Conservation (phyloP, 2,113 vertebrate species). For the Callithrix jacchus region DNA sequence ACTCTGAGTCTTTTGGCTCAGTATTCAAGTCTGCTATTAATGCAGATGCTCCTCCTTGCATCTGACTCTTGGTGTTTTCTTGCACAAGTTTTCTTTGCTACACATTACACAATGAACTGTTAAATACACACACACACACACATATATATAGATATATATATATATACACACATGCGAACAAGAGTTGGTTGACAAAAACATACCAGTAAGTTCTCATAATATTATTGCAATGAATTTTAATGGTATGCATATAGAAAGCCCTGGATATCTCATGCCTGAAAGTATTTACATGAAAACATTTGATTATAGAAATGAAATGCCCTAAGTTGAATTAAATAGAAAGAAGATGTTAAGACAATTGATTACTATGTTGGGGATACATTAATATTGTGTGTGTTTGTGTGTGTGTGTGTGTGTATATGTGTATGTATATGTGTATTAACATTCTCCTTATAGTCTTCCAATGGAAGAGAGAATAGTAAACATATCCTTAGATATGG, state of each 20-base stretch:
- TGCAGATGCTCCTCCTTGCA: not conserved
- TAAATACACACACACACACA: too few species aligned
- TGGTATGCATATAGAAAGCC: constrained; percentile 63
- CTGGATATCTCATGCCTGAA: constrained; percentile 24
- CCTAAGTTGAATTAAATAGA: not conserved
- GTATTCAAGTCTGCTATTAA: constrained; percentile 27
- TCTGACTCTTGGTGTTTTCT: not conserved
- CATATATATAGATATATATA: not conserved
- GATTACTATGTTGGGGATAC: not conserved
- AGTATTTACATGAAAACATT: not conserved
- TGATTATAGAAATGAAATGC: not conserved
- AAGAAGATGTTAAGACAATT: not conserved
- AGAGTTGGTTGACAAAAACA: constrained; percentile 72
- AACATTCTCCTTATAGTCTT: not conserved
- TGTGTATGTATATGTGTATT: not conserved
- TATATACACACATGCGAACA: not conserved
- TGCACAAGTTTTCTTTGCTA: constrained; percentile 69
- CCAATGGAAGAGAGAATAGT: not conserved
- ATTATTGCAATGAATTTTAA: constrained; percentile 74
- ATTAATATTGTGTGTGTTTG: not conserved
- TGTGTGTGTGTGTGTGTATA: not conserved
- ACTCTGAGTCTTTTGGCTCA: not conserved
- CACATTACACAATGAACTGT: not conserved
- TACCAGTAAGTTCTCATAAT: constrained; percentile 57
- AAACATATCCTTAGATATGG: not conserved